Evolutionary conservation across 2,888 invertebrate genomes (phyloP).

Genomic region (Nomada fabriciana): DNA sequence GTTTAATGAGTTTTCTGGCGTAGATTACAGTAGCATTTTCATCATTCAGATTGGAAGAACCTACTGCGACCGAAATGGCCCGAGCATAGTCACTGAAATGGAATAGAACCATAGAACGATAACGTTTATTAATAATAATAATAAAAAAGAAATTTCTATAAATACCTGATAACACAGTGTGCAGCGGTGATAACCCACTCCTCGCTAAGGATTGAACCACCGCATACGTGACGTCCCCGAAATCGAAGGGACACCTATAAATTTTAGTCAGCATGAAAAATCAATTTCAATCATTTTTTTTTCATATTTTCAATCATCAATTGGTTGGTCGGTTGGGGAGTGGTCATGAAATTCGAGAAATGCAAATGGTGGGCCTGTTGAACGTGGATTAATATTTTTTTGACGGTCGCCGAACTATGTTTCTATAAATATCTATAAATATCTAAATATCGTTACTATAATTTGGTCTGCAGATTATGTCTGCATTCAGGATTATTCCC

Average conservation of each 20-base stretch:
- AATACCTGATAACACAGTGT: constrained; percentile 72
- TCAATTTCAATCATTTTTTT: no score
- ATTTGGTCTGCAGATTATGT: constrained; percentile 1
- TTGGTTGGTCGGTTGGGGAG: constrained; percentile 9
- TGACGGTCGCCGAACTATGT: not conserved
- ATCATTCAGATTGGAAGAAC: constrained; percentile 65
- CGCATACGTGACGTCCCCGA: constrained; percentile 72
- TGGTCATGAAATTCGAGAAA: constrained; percentile 6
- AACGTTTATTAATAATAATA: constrained; percentile 9
- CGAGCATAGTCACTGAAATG: constrained; percentile 15
- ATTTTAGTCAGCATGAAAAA: constrained; percentile 28
- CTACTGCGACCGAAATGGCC: constrained; percentile 64
- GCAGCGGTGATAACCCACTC: constrained; percentile 74
- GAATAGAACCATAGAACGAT: constrained; percentile 1
- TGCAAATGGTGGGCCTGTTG: not conserved
- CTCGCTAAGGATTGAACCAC: constrained; percentile 72
- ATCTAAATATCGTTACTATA: constrained; percentile 1
- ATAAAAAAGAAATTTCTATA: not conserved
- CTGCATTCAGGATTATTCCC: constrained; percentile 12
- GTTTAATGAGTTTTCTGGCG: constrained; percentile 71
- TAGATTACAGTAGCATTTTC: constrained; percentile 58
- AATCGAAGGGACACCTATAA: constrained; percentile 77
- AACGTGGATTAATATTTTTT: not conserved
- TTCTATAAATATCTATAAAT: no score
- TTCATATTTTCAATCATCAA: not conserved